Evolutionary conservation across 2,797 vertebrate species (phyloP), one percentile per base, ranked within the genome.

Genomic region (Tenualosa ilisha): DNA sequence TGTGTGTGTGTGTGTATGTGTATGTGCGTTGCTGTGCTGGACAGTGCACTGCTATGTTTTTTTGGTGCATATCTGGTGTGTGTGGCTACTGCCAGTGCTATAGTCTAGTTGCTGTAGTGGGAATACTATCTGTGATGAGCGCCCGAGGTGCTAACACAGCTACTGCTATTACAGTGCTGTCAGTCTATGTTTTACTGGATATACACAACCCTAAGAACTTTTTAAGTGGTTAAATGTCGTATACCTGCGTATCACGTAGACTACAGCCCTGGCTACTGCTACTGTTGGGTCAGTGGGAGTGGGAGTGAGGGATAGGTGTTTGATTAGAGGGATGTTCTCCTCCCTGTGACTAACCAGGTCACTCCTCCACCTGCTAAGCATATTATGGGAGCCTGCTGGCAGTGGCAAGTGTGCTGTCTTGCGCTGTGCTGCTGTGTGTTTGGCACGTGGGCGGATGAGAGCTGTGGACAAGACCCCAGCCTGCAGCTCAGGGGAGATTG

Each of bases 401-500:
- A 40, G 37, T 75, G 37, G 68, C 4, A 88, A 88, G 15, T 72
- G 72, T 91, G 84, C 13, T 15, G 51, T 79, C n/a, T 83, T 88
- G 89, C 82, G 49, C 49, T 31, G 31, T 75, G 31, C 84, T 88
- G 43, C 49, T 26, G 40, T 87, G 17, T 90, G 87, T 83, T 88
- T 91, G 86, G 65, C 37, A 31, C 17, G 31, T 75, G 68, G 68
- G 68, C 6, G 15, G 15, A 75, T 6, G 90, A 90, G 89, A 17
- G 86, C 87, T 87, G 86, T 89, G 89, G 91, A 91, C 89, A 86
- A 86, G 89, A 88, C 85, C 88, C 86, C 90, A 90, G 89, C 89
- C 89, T 87, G 84, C 84, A 88, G 91, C 89, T 88, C 15, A 82
- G 94, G 91, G 91, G 93, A 91, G 91, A 89, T 86, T 89, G 89